Percentiles rank a stretch among this genome's conserved stretches.
These are phyloP conservation scores for Peromyscus attwateri DNA, from an alignment of 2,797 vertebrate genomes.

Conservation along the genomic window DNA sequence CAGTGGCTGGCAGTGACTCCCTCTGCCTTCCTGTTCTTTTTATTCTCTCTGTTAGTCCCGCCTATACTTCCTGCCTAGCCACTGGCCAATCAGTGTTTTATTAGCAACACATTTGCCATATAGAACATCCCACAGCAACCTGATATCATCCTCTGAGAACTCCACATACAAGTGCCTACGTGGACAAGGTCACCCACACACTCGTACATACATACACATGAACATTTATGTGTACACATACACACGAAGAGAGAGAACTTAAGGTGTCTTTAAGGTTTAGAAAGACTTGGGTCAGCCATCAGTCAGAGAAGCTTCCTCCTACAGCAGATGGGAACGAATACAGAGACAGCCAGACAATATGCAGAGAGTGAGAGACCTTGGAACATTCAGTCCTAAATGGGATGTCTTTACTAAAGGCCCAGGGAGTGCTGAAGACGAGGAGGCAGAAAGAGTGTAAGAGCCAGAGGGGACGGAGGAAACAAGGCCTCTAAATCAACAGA, in stretches of 20 bases:
- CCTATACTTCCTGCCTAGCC: no score
- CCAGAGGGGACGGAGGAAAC: neutral
- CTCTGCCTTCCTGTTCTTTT: no score
- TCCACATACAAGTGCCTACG: neutral
- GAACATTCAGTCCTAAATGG: neutral
- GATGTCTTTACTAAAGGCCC: neutral
- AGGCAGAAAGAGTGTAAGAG: neutral
- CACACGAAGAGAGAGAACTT: neutral
- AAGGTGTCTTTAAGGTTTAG: neutral
- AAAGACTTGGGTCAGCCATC: neutral
- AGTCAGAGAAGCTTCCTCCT: neutral
- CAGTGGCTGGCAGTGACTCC: no score
- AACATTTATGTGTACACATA: neutral
- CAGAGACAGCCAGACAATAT: neutral
- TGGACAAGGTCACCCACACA: neutral
- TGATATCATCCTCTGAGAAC: neutral
- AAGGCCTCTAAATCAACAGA: neutral
- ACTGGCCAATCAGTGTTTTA: no score
- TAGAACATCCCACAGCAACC: no score
- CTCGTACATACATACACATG: neutral
- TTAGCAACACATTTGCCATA: no score
- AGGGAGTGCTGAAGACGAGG: neutral
- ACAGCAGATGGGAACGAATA: neutral
- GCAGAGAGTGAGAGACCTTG: neutral
- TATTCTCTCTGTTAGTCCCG: no score